These are phyloP conservation scores for Ormia ochracea DNA, from an alignment of 2,888 invertebrate species.

Conservation along the genomic window DNA sequence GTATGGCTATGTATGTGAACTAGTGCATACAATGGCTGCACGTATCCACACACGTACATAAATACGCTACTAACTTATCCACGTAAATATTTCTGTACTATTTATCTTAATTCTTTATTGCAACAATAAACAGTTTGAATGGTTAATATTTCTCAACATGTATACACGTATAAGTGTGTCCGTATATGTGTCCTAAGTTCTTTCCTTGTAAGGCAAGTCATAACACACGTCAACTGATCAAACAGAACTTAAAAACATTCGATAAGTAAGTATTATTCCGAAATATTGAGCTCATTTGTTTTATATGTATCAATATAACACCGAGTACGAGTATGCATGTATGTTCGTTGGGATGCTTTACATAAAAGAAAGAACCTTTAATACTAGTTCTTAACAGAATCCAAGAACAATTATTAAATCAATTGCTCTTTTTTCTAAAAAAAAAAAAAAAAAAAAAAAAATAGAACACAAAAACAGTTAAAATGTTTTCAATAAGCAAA, in stretches of 20 bases:
- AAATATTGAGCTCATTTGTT: background rate
- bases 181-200: background rate
- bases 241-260: conserved; percentile 64
- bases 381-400: conserved; percentile 26
- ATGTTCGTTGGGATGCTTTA: too few relatives aligned
- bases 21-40: too few relatives aligned
- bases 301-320: background rate
- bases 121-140: conserved; percentile 18
- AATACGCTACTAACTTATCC: background rate
- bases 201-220: conserved; percentile 64
- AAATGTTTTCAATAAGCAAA: conserved; percentile 28
- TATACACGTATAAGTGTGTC: too few relatives aligned
- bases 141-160: conserved; percentile 20
- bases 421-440: conserved; percentile 48
- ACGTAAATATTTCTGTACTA: background rate
- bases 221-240: conserved; percentile 75
- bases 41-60: too few relatives aligned
- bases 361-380: background rate
- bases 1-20: background rate
- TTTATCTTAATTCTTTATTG: conserved; percentile 20
- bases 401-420: background rate
- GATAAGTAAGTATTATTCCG: background rate
- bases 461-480: conserved; percentile 47
- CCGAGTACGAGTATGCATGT: background rate
- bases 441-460: conserved; percentile 1